phyloP scores from a whole-genome alignment of 2,888 invertebrate genomes.

The Noctua janthe region DNA sequence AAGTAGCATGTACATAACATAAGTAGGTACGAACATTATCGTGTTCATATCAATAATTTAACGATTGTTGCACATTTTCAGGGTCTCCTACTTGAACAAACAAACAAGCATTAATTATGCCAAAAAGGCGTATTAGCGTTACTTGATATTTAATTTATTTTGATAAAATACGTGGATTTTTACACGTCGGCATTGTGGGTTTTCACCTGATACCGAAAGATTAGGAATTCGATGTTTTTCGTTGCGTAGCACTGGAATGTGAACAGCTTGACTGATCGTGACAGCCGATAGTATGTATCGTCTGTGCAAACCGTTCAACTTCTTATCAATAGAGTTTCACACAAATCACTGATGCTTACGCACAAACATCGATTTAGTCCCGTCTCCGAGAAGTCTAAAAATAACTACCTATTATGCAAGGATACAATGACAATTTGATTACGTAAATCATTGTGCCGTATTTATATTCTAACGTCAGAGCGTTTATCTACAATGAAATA shows the following conservation, averaged over 20 bases:
- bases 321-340: constrained; percentile 49
- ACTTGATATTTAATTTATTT: constrained; percentile 31
- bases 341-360: constrained; percentile 55
- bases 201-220: constrained; percentile 49
- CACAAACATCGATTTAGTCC: constrained; percentile 46
- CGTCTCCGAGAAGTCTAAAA: constrained; percentile 50
- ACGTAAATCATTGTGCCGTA: constrained; percentile 28
- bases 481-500: constrained; percentile 1
- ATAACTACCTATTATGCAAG: constrained; percentile 46
- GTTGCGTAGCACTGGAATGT: constrained; percentile 39
- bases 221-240: constrained; percentile 28
- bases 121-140: constrained; percentile 25
- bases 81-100: constrained; percentile 25
- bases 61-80: constrained; percentile 49
- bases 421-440: constrained; percentile 33
- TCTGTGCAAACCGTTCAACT: constrained; percentile 60
- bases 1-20: not conserved
- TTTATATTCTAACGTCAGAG: constrained; percentile 21
- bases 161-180: constrained; percentile 32
- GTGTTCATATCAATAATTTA: constrained; percentile 15
- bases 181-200: constrained; percentile 38
- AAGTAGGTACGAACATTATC: constrained; percentile 13
- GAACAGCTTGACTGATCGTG: constrained; percentile 43
- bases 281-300: constrained; percentile 50
- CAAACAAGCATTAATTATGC: constrained; percentile 33